A percentile compares a stretch with the other conserved stretches of the same genome.
Conservation (phyloP, 2,888 invertebrate species). For the Chrysopilus asiliformis region DNA sequence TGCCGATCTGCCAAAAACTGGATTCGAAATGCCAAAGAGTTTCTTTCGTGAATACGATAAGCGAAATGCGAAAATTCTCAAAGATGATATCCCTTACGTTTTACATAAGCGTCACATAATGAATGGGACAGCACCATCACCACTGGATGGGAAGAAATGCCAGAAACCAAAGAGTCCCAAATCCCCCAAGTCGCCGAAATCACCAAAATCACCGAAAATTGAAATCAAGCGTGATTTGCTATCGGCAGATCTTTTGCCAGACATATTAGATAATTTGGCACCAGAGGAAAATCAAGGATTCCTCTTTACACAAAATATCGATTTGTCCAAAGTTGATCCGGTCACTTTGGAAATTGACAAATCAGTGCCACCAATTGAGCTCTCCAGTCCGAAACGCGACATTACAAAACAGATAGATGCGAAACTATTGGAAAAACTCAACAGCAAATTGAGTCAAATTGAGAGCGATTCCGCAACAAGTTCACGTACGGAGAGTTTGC, state of each 20-base stretch:
- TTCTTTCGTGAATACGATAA: conserved; percentile 55
- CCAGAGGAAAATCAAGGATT: conserved; percentile 45
- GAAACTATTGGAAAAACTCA: conserved; percentile 50
- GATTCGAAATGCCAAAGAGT: conserved; percentile 58
- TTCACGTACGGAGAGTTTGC: conserved; percentile 56
- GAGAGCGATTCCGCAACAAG: conserved; percentile 65
- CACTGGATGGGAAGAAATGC: conserved; percentile 35
- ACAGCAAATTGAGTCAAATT: conserved; percentile 59
- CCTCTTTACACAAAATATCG: conserved; percentile 60
- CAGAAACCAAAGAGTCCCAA: conserved; percentile 50
- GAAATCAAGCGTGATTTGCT: conserved; percentile 18
- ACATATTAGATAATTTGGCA: conserved; percentile 38
- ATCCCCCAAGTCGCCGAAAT: conserved; percentile 49
- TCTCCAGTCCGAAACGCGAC: conserved; percentile 56
- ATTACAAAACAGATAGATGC: conserved; percentile 57
- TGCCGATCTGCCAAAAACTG: conserved; percentile 47
- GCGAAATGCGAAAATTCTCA: conserved; percentile 35
- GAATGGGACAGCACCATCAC: conserved; percentile 64
- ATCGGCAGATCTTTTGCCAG: conserved; percentile 38
- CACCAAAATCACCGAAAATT: conserved; percentile 45
- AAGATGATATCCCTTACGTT: conserved; percentile 72
- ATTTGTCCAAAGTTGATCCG: conserved; percentile 59
- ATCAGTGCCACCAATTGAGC: conserved; percentile 41
- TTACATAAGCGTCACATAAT: conserved; percentile 73
- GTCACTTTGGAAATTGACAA: conserved; percentile 58